phyloP scores from a whole-genome alignment of 2,797 vertebrate species.

The Fratercula arctica region DNA sequence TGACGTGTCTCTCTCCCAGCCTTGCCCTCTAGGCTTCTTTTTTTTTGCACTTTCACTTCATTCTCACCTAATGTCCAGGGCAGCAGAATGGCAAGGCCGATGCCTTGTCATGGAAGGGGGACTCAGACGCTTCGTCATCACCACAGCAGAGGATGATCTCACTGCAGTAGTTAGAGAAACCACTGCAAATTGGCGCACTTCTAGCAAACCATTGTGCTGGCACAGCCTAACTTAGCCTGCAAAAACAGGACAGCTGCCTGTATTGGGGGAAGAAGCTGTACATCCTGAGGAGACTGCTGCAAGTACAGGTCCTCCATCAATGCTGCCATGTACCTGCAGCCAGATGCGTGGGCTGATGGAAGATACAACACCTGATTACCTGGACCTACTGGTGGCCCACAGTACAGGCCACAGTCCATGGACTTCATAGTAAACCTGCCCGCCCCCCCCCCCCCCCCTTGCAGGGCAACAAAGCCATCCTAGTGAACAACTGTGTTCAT shows the following conservation, averaged over 20 bases:
- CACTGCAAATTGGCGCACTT: not conserved
- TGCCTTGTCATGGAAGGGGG: not conserved
- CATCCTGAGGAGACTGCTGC: not conserved
- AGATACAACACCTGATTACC: not conserved
- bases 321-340: not conserved
- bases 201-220: not conserved
- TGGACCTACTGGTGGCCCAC: not conserved
- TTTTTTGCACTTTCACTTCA: not conserved
- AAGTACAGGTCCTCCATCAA: not conserved
- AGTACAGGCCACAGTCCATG: not conserved
- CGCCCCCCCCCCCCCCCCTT: too few species aligned
- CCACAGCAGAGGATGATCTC: not conserved
- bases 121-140: not conserved
- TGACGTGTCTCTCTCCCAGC: not conserved
- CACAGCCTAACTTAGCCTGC: not conserved
- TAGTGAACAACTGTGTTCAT: not conserved
- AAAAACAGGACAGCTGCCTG: not conserved
- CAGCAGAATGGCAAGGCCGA: not conserved
- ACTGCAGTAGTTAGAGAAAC: not conserved
- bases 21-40: not conserved
- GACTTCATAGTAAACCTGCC: not conserved
- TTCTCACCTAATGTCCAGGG: not conserved
- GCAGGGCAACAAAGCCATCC: too few species aligned
- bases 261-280: not conserved
- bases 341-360: not conserved